Percentiles rank a stretch among this genome's conserved stretches.
Evolutionary conservation across 2,113 vertebrate species (phyloP).

Genomic region (Pipa parva): DNA sequence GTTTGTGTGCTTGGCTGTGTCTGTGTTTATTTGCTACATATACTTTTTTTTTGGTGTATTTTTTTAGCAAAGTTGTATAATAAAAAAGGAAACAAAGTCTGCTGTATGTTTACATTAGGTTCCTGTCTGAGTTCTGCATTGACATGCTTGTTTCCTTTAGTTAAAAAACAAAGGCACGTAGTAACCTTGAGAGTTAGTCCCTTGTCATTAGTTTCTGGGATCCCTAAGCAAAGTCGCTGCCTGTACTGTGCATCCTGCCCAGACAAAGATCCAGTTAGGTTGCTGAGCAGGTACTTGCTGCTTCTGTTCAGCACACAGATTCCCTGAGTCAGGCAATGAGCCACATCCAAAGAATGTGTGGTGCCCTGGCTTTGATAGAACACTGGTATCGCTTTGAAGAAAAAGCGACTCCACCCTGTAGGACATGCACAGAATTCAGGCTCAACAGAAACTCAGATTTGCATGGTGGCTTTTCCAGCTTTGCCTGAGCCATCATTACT

Average conservation of each 20-base stretch:
- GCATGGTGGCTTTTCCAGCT: slow-evolving; percentile 40
- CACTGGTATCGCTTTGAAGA: slow-evolving; percentile 8
- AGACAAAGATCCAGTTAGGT: not conserved
- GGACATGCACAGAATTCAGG: slow-evolving; percentile 24
- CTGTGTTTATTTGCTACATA: too few relatives aligned
- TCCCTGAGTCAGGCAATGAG: slow-evolving; percentile 27
- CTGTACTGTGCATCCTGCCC: not conserved
- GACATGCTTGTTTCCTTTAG: not conserved
- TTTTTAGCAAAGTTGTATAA: too few relatives aligned
- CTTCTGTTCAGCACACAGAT: not conserved
- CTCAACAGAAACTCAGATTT: slow-evolving; percentile 41
- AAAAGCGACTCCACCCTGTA: slow-evolving; percentile 29
- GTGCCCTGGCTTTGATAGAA: slow-evolving; percentile 22
- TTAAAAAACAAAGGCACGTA: not conserved
- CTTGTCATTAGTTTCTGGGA: not conserved
- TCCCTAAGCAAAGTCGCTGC: not conserved
- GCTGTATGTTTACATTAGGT: not conserved
- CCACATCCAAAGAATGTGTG: slow-evolving; percentile 25
- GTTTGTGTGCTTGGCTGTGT: too few relatives aligned
- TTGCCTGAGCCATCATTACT: slow-evolving; percentile 29
- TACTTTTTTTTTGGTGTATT: too few relatives aligned
- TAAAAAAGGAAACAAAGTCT: not conserved
- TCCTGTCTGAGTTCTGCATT: not conserved
- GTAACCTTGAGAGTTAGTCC: not conserved
- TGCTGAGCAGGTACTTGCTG: not conserved